Percentiles rank a stretch among this genome's conserved stretches.
Evolutionary conservation across 2,113 vertebrate genomes (phyloP).

Genomic region (Trematomus loennbergii): DNA sequence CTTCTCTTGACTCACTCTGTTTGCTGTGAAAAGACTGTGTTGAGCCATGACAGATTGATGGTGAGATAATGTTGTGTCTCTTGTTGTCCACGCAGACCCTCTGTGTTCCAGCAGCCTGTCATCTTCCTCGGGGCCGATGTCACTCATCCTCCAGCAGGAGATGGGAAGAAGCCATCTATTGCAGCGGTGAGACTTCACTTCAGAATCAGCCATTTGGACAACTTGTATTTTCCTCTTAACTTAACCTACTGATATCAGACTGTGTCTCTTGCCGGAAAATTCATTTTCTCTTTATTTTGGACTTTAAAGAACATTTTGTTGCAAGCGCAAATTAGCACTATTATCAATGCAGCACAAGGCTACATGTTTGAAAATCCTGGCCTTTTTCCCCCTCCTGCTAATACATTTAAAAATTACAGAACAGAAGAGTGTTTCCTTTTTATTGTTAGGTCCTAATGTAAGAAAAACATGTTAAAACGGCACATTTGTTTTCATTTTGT

Average conservation of each 20-base stretch:
- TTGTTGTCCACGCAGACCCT: constrained; percentile 83
- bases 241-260: background rate
- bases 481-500: too few relatives aligned
- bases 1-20: background rate
- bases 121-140: constrained; percentile 98
- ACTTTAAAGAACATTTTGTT: background rate
- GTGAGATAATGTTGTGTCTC: background rate
- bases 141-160: constrained; percentile 97
- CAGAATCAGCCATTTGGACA: background rate
- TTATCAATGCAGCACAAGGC: background rate
- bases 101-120: constrained; percentile 98
- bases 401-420: background rate
- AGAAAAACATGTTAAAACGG: background rate
- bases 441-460: background rate
- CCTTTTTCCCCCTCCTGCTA: background rate
- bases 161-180: constrained; percentile 98
- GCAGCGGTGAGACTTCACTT: constrained; percentile 90
- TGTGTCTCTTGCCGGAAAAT: background rate
- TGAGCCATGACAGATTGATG: background rate
- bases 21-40: background rate
- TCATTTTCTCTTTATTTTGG: background rate
- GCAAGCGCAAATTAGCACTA: too few relatives aligned
- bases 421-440: background rate
- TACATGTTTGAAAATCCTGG: background rate
- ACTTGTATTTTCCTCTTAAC: background rate